Evolutionary conservation across 1,140 invertebrate species (phyloP), one percentile per base, ranked within the genome.

Genomic region (Anoplolepis gracilipes): DNA sequence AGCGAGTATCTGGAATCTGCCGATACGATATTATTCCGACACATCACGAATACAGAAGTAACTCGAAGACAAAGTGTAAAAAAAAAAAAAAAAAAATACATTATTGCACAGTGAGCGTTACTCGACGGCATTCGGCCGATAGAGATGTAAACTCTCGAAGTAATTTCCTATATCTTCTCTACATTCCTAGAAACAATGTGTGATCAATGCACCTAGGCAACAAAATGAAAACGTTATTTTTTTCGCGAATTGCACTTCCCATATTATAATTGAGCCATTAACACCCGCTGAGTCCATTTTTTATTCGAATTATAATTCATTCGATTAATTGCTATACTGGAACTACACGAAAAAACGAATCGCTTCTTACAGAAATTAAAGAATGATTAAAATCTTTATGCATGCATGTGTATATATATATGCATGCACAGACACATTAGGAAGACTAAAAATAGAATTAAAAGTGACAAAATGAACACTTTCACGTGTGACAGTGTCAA

Each of bases 231-330:
- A 73, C 22, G 4, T 72, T 57, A 85, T 87, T 72, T n/a, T n/a
- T n/a, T n/a, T 87, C 67, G 86, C 70, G 73, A 90, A 94, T 94
- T 94, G 93, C 93, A 94, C 93, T 93, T 93, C 86, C 93, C 92
- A 92, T 90, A 81, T 91, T 88, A 89, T 90, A 90, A 69, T 82
- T 82, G 78, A 82, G 78, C 77, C 64, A 55, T 69, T 64, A 22
- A 55, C 33, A 55, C 10, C 30, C n/a, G n/a, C 22, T 16, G 33
- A 69, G 13, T 39, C 61, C n/a, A 49, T 33, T 8, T 69, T 79
- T 55, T 13, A 55, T 79, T 16, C 77, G 7, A 79, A 55, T 67
- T 55, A 36, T 67, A 33, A 67, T n/a, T n/a, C n/a, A n/a, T n/a
- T n/a, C n/a, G n/a, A n/a, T 36, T 36, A 62, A 79, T 55, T 16